A percentile compares a stretch with the other conserved stretches of the same genome.
phyloP scores from a whole-genome alignment of 2,113 vertebrate species.

The Mesoclemmys tuberculata region DNA sequence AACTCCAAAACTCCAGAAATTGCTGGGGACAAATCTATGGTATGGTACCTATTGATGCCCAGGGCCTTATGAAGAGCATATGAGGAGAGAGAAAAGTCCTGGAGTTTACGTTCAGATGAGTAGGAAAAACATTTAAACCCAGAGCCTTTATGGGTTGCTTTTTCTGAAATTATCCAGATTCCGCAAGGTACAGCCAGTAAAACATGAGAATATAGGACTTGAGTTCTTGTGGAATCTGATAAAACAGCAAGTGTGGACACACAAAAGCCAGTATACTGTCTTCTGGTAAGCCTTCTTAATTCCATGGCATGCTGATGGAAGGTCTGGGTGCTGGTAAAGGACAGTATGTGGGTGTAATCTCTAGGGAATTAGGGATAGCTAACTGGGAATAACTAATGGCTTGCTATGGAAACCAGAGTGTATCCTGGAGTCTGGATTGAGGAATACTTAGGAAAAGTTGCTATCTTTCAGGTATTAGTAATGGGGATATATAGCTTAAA shows the following conservation, averaged over 20 bases:
- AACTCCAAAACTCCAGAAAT: not conserved
- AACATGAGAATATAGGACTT: not conserved
- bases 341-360: not conserved
- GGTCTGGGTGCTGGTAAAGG: not conserved
- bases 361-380: not conserved
- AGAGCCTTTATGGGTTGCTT: not conserved
- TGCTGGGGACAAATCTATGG: not conserved
- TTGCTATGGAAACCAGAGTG: not conserved
- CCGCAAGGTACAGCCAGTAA: not conserved
- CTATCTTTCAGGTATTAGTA: not conserved
- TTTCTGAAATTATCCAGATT: not conserved
- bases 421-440: not conserved
- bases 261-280: not conserved
- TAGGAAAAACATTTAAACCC: not conserved
- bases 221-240: not conserved
- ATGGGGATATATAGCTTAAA: conserved; percentile 7
- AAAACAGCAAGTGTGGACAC: not conserved
- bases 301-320: not conserved
- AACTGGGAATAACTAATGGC: not conserved
- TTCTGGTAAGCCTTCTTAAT: not conserved
- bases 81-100: not conserved
- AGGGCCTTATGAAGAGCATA: not conserved
- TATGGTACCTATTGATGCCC: fast-evolving
- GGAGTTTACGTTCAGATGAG: not conserved
- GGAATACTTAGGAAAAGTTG: not conserved